These are phyloP conservation scores for Bos indicus DNA, from an alignment of 2,113 vertebrate genomes.

Conservation along the genomic window DNA sequence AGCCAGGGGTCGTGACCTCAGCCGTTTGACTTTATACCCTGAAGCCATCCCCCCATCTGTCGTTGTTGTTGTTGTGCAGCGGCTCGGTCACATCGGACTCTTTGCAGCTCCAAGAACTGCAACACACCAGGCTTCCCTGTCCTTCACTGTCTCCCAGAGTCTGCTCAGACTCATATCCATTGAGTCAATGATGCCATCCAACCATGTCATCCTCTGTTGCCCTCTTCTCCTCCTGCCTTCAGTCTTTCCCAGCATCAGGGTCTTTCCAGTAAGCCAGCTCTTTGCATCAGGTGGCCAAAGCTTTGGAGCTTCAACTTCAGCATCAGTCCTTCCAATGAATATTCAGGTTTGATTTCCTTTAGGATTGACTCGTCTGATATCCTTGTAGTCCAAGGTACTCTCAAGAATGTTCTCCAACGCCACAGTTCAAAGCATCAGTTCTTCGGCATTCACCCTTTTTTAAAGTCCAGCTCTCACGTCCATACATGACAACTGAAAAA, in stretches of 20 bases:
- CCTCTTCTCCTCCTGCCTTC: neutral
- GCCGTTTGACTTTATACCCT: neutral
- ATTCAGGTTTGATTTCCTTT: neutral
- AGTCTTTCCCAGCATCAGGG: neutral
- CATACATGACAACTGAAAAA: neutral
- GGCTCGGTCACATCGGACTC: accelerated
- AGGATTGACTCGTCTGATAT: neutral
- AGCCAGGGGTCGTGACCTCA: accelerated
- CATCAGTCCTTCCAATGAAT: neutral
- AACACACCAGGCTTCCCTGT: neutral
- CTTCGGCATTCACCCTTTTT: neutral
- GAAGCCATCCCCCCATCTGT: neutral
- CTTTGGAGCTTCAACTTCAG: neutral
- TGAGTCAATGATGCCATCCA: neutral
- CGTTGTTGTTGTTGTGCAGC: neutral
- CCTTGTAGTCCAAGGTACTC: neutral
- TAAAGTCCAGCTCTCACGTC: neutral
- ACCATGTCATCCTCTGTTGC: neutral
- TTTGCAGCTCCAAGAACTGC: neutral
- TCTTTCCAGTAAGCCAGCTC: neutral
- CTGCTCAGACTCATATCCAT: neutral
- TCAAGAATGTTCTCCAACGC: neutral
- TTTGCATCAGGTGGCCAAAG: neutral
- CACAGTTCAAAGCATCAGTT: neutral
- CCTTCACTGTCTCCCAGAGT: neutral